A percentile compares a stretch with the other conserved stretches of the same genome.
Evolutionary conservation across 1,140 invertebrate genomes (phyloP).

Genomic region (Drepana arcuata): DNA sequence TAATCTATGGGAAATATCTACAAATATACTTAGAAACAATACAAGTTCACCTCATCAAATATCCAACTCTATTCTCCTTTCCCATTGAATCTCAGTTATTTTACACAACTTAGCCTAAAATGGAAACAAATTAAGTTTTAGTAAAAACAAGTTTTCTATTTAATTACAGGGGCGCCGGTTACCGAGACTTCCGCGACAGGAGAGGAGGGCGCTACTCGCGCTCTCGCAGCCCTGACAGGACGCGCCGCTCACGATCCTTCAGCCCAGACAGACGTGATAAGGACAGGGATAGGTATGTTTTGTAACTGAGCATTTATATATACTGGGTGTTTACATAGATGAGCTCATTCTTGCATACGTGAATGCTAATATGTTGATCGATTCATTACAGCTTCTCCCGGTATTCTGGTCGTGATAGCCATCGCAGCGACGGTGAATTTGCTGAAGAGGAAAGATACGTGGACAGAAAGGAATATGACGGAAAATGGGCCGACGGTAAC

Average conservation of each 20-base stretch:
- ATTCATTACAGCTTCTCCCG: constrained; percentile 51
- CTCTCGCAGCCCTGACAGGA: constrained; percentile 59
- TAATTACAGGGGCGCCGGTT: constrained; percentile 64
- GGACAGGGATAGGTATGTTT: constrained; percentile 59
- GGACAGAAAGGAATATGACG: constrained; percentile 73
- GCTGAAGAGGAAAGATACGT: constrained; percentile 77
- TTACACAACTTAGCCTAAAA: too few species aligned
- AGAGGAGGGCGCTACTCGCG: constrained; percentile 69
- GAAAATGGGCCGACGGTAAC: constrained; percentile 75
- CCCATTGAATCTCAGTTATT: too few species aligned
- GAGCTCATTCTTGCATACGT: too few species aligned
- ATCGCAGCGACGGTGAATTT: constrained; percentile 81
- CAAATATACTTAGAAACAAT: too few species aligned
- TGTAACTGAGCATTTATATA: too few species aligned
- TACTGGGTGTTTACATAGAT: too few species aligned
- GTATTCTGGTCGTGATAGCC: constrained; percentile 75
- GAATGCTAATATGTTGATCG: too few species aligned
- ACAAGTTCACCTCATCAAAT: too few species aligned
- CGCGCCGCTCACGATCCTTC: constrained; percentile 73
- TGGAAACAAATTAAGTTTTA: too few species aligned
- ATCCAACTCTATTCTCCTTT: too few species aligned
- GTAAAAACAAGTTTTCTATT: neutral
- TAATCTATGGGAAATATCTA: neutral
- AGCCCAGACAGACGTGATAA: constrained; percentile 70
- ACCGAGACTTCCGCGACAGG: constrained; percentile 77